phyloP scores from a whole-genome alignment of 2,113 vertebrate species.

The Lepus americanus region DNA sequence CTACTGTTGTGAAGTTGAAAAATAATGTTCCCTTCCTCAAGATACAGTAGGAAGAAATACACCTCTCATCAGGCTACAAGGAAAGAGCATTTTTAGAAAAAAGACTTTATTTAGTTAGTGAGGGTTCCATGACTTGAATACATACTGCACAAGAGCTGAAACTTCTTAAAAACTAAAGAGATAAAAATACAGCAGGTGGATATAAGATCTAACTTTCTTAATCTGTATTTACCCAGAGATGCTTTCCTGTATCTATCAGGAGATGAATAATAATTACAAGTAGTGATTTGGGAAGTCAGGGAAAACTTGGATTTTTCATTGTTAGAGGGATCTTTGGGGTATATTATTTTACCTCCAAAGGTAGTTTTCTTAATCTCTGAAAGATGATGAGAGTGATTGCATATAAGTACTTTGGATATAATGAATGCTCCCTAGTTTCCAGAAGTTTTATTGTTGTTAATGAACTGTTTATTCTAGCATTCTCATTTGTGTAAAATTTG shows the following conservation, averaged over 20 bases:
- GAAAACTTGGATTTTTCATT: background rate
- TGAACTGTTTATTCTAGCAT: background rate
- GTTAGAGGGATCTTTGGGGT: background rate
- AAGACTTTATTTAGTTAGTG: background rate
- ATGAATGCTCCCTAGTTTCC: background rate
- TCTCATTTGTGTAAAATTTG: constrained; percentile 5
- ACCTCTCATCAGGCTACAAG: background rate
- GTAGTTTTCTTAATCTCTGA: background rate
- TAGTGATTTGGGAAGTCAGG: background rate
- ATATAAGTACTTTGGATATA: background rate
- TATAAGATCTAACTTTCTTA: background rate
- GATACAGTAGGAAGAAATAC: background rate
- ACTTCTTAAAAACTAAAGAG: constrained; percentile 2
- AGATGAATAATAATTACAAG: background rate
- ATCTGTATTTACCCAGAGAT: background rate
- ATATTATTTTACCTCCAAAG: background rate
- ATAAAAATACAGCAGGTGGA: background rate
- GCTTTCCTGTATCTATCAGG: background rate
- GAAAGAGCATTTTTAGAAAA: background rate
- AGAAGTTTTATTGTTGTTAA: background rate
- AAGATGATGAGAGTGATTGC: background rate
- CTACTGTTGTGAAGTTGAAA: background rate
- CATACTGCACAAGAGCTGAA: background rate
- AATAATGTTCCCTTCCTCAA: background rate
- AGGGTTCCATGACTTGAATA: background rate